Evolutionary conservation across 1,140 invertebrate genomes (phyloP), one percentile per base, ranked within the genome.

Genomic region (Bombyx mori): DNA sequence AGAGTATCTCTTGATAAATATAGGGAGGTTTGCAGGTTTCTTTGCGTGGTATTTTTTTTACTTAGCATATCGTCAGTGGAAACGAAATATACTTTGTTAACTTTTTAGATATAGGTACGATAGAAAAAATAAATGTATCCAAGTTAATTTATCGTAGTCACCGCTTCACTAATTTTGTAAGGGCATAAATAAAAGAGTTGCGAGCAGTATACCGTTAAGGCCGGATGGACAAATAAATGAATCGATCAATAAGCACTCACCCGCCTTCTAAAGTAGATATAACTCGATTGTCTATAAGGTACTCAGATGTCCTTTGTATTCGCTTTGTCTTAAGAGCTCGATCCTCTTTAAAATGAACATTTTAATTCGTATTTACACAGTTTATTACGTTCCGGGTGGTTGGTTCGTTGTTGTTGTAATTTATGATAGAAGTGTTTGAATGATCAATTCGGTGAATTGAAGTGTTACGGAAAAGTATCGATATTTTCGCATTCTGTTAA

Each of bases 211-310:
- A 79, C 78, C 68, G 70, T 75, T 80, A 77, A 79, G 80, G 65
- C 71, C 59, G 77, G 78, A 79, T 83, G 77, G 79, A 83, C 80
- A 81, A 83, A 83, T 79, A 79, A 81, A 79, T 78, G 75, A 78
- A 68, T 61, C 68, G 61, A 58, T 57, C 73, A 73, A 77, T 81
- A 70, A 65, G 68, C 73, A 69, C 50, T 10, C 26, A 45, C 45
- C 48, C 51, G 12, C 42, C 8, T 43, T 12, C 52, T 35, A 54
- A 35, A 6, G 18, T 53, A 18, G 12, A 18, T 18, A 42, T 42
- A 56, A 56, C 46, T 48, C 26, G n/a, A 56, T 42, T 52, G 51
- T 52, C n/a, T 49, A n/a, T 49, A 3, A n/a, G 48, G 8, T 49
- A 49, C 45, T 49, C 9, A 7, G 26, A 7, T 49, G 47, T 12